Percentiles rank a stretch among this genome's conserved stretches.
Conservation (phyloP, 2,113 vertebrate species). For the Paracanthobrama guichenoti region DNA sequence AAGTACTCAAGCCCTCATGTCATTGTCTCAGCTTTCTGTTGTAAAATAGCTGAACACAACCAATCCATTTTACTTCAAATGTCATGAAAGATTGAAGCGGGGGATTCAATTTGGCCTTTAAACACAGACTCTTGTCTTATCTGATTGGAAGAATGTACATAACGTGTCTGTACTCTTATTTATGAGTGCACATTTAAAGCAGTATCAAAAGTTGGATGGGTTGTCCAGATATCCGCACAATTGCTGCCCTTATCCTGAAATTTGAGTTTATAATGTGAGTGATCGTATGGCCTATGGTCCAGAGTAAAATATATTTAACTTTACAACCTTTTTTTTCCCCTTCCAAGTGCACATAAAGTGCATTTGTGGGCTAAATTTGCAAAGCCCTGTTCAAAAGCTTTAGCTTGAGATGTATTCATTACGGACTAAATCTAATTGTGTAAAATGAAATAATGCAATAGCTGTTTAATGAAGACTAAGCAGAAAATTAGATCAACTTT, state of each 20-base stretch:
- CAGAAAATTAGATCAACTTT: conserved; percentile 81
- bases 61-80: conserved; percentile 35
- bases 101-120: conserved; percentile 14
- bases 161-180: conserved; percentile 23
- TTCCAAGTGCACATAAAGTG: conserved; percentile 56
- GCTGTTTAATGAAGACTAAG: conserved; percentile 80
- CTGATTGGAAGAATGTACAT: conserved; percentile 14
- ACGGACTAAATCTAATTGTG: conserved; percentile 73
- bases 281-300: conserved; percentile 51
- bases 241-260: conserved; percentile 7
- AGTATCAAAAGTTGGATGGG: neutral
- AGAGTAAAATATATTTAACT: conserved; percentile 40
- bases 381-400: conserved; percentile 71
- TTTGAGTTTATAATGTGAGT: neutral
- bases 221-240: neutral
- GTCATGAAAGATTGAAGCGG: conserved; percentile 34
- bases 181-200: neutral
- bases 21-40: neutral
- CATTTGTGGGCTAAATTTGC: conserved; percentile 68
- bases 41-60: conserved; percentile 28
- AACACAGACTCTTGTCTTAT: neutral
- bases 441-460: conserved; percentile 83
- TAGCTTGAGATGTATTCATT: conserved; percentile 67
- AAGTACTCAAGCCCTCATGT: neutral
- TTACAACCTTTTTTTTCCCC: conserved; percentile 6